These are phyloP conservation scores for Phymorhynchus buccinoides DNA, from an alignment of 1,140 invertebrate genomes.

Conservation along the genomic window DNA sequence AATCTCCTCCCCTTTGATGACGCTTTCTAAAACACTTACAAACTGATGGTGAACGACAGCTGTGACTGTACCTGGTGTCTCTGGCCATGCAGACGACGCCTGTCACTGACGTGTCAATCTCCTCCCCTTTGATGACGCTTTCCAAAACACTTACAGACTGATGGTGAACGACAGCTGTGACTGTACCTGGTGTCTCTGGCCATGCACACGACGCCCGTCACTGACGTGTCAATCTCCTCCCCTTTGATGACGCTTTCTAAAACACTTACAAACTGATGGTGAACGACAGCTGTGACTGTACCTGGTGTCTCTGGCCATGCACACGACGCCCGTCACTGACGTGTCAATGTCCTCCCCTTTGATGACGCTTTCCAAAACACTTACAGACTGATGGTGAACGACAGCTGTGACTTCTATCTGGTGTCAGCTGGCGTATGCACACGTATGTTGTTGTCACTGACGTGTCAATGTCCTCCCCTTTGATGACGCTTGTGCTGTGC, in stretches of 20 bases:
- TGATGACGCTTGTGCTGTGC: conserved; percentile 77
- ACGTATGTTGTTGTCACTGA: too few species aligned
- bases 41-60: conserved; percentile 68
- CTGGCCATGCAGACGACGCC: conserved; percentile 81
- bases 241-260: conserved; percentile 76
- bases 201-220: conserved; percentile 73
- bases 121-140: conserved; percentile 76
- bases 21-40: conserved; percentile 74
- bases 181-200: not conserved
- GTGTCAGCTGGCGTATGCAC: too few species aligned
- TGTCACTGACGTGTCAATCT: conserved; percentile 81
- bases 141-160: conserved; percentile 76
- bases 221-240: conserved; percentile 81
- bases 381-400: too few species aligned
- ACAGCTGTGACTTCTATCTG: too few species aligned
- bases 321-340: conserved; percentile 75
- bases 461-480: conserved; percentile 81
- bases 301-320: not conserved
- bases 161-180: conserved; percentile 58
- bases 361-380: conserved; percentile 76
- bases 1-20: conserved; percentile 79
- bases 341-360: conserved; percentile 81
- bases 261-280: conserved; percentile 75
- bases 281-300: too few species aligned
- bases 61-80: conserved; percentile 80